Evolutionary conservation across 2,888 invertebrate genomes (phyloP).

Genomic region (Alloplasta piceator): DNA sequence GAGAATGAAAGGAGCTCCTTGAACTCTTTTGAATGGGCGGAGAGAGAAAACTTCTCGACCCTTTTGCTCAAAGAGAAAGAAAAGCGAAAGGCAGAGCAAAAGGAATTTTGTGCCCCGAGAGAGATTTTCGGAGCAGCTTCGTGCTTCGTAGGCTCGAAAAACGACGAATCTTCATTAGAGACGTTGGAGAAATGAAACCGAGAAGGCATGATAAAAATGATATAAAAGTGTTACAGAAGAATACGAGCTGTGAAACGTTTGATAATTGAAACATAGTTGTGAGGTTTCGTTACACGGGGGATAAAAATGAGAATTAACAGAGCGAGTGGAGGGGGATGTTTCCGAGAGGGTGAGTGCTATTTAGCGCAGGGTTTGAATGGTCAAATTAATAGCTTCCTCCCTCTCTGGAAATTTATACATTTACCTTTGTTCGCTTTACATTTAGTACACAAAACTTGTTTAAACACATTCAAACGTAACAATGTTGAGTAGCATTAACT

Average conservation of each 20-base stretch:
- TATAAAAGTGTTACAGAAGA: background rate
- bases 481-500: too few species aligned
- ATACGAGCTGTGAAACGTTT: background rate
- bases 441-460: too few species aligned
- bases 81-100: too few species aligned
- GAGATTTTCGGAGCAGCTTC: background rate
- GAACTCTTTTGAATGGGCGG: conserved; percentile 1
- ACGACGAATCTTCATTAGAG: conserved; percentile 8
- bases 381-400: conserved; percentile 1
- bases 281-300: background rate
- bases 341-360: too few species aligned
- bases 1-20: conserved; percentile 2
- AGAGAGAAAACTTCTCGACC: background rate
- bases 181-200: background rate
- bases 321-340: background rate
- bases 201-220: background rate
- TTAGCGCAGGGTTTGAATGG: background rate
- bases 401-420: background rate
- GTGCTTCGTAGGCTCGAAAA: background rate
- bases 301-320: background rate
- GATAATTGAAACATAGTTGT: conserved; percentile 14
- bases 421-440: background rate
- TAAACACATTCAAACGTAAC: too few species aligned
- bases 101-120: too few species aligned
- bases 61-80: too few species aligned